Evolutionary conservation across 2,888 invertebrate genomes (phyloP).

Genomic region (Entomobrya multifasciata): DNA sequence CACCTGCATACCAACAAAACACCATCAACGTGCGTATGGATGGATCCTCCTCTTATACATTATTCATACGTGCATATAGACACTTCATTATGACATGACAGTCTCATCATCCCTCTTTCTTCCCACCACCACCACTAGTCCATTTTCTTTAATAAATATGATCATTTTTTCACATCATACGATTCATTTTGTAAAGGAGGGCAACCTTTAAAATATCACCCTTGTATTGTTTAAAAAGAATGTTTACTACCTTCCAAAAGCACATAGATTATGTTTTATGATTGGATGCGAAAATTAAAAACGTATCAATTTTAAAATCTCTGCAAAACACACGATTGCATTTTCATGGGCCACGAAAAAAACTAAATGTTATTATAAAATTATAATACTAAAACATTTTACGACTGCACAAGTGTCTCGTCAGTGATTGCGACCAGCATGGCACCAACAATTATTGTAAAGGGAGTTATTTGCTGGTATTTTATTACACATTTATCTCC

Average conservation of each 20-base stretch:
- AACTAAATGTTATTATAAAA: background rate
- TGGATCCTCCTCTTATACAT: slow-evolving; percentile 57
- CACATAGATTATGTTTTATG: background rate
- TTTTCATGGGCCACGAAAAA: background rate
- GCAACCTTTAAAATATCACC: background rate
- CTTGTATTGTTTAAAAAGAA: no score
- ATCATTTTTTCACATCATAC: background rate
- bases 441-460: slow-evolving; percentile 13
- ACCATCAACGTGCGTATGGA: slow-evolving; percentile 18
- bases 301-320: slow-evolving; percentile 15
- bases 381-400: background rate
- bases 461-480: background rate
- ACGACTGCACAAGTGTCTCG: slow-evolving; percentile 37
- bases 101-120: slow-evolving; percentile 41
- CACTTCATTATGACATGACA: slow-evolving; percentile 30
- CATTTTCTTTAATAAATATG: background rate
- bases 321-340: background rate
- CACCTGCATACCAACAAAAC: slow-evolving; percentile 37
- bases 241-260: background rate
- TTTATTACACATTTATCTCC: background rate
- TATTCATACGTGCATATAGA: slow-evolving; percentile 43
- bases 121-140: background rate
- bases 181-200: background rate
- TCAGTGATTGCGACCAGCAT: slow-evolving; percentile 12
- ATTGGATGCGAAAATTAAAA: slow-evolving; percentile 15